Base-by-base conservation (phyloP, 2,888 invertebrate genomes). In the Stenichneumon culpator region DNA sequence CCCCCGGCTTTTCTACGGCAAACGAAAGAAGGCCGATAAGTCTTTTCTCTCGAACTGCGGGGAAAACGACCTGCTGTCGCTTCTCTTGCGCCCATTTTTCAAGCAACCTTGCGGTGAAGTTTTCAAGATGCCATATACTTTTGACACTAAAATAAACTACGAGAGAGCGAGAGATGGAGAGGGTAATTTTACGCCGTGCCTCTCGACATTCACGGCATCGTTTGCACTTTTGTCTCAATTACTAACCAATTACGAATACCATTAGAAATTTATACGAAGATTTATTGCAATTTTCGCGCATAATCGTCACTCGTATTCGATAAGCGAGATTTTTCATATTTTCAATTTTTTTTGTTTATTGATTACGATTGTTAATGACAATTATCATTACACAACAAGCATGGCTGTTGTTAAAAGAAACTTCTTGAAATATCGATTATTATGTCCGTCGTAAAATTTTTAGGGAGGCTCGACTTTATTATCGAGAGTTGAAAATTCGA, bases 21-120 rank as follows among this genome's bases (percentile, higher is more conserved):
- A 63, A 11, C 63, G 72, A 83, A 83, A 83, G 70, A 81, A 78
- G 72, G 82, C 77, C 79, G 79, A 87, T 83, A 84, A 84, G 84
- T 86, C 83, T 82, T 78, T 67, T 57, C 65, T 79, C 75, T 39
- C 67, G 25, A n/a, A 63, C 69, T 28, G 32, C 25, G 44, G 28
- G 60, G 52, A 78, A 39, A 36, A 54, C 52, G 75, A 79, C 36
- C 67, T 54, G 54, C 78, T 52, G 52, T 57, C 54, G 63, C 75
- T 57, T 32, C 68, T 60, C 63, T 70, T 60, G 16, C 54, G 36
- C 54, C 72, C 60, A 28, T 50, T 70, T 72, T 72, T 32, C 52
- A 2, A 25, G 4, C 11, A 60, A 28, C 50, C 50, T 14, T 54
- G 69, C 9, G 19, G 52, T 52, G 47, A 47, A 67, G 65, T 73